Evolutionary conservation across 2,797 vertebrate species (phyloP).

Genomic region (Chrosomus eos): DNA sequence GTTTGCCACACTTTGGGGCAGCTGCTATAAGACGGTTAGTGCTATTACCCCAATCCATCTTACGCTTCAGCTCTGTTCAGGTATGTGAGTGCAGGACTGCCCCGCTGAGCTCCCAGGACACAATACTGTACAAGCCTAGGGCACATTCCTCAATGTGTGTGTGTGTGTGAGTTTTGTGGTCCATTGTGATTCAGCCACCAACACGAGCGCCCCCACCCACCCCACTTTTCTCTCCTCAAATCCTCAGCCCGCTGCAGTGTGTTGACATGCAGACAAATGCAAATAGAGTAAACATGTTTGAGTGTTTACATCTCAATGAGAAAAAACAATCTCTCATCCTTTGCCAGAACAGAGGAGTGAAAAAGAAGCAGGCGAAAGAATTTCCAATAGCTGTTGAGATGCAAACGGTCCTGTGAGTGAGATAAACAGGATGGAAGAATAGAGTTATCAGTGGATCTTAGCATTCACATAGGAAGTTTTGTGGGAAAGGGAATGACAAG

Average conservation of each 20-base stretch:
- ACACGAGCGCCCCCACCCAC: conserved; percentile 35
- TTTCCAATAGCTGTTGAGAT: conserved; percentile 65
- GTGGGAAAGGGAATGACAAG: conserved; percentile 53
- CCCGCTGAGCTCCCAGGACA: conserved; percentile 45
- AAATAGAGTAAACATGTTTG: conserved; percentile 66
- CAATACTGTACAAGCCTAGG: conserved; percentile 58
- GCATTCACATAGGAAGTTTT: conserved; percentile 60
- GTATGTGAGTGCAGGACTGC: conserved; percentile 44
- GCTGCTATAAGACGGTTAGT: not conserved
- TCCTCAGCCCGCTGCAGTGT: conserved; percentile 41
- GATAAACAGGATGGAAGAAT: conserved; percentile 41
- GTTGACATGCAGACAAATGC: conserved; percentile 74
- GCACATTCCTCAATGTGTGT: conserved; percentile 62
- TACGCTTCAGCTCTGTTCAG: conserved; percentile 47
- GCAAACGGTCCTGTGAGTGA: conserved; percentile 65
- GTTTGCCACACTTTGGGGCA: not conserved
- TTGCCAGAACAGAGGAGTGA: conserved; percentile 64
- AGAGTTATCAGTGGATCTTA: conserved; percentile 43
- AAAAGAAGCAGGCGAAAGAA: conserved; percentile 51
- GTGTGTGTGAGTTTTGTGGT: conserved; percentile 55
- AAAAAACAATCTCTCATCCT: conserved; percentile 70
- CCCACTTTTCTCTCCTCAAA: conserved; percentile 40
- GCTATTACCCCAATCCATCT: conserved; percentile 35
- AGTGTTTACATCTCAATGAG: conserved; percentile 79
- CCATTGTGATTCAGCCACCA: conserved; percentile 73